A percentile compares a stretch with the other conserved stretches of the same genome.
phyloP scores from a whole-genome alignment of 2,888 invertebrate genomes.

The Tineola bisselliella region DNA sequence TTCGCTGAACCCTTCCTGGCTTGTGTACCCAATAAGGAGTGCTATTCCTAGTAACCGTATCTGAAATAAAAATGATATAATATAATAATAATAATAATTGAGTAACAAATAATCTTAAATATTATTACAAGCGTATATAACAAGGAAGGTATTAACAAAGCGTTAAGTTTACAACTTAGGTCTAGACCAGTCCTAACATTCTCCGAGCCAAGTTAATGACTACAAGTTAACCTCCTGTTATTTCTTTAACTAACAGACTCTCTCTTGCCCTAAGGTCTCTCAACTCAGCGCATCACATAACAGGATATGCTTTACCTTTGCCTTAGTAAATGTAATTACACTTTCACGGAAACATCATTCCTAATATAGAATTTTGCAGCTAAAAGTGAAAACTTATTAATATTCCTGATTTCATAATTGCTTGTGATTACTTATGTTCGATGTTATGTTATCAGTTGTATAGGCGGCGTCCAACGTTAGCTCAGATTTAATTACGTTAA shows the following conservation, averaged over 20 bases:
- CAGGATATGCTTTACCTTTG: background rate
- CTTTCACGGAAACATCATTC: constrained; percentile 3
- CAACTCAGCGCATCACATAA: background rate
- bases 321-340: constrained; percentile 1
- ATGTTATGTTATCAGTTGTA: background rate
- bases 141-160: constrained; percentile 3
- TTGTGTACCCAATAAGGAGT: constrained; percentile 33
- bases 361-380: constrained; percentile 6
- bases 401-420: constrained; percentile 4
- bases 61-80: constrained; percentile 39
- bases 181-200: background rate
- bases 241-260: background rate
- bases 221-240: background rate
- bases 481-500: too few relatives aligned
- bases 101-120: background rate
- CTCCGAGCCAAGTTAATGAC: background rate
- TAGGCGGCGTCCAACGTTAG: too few relatives aligned
- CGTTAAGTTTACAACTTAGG: background rate
- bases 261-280: constrained; percentile 11
- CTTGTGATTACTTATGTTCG: background rate
- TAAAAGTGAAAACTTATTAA: constrained; percentile 10
- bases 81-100: background rate
- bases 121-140: background rate
- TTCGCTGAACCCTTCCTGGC: constrained; percentile 53
- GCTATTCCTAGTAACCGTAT: constrained; percentile 56